Evolutionary conservation across 2,797 vertebrate species (phyloP).

Genomic region (Okamejei kenojei): DNA sequence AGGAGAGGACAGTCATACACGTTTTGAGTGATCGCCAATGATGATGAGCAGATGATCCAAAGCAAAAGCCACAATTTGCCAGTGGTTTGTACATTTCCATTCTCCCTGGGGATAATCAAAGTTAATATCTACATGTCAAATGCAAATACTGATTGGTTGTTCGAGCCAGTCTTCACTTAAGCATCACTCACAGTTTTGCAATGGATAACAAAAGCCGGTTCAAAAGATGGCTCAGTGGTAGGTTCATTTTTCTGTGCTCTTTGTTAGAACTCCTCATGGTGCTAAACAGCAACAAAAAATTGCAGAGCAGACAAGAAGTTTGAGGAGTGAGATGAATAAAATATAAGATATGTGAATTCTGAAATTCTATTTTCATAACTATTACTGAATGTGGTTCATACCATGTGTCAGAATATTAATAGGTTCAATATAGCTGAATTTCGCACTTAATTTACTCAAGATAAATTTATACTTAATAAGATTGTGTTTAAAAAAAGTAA

Average conservation of each 20-base stretch:
- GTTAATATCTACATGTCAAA: not conserved
- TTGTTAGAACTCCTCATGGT: not conserved
- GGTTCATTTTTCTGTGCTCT: not conserved
- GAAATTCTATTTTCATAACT: not conserved
- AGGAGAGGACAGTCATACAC: no score
- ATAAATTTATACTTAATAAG: not conserved
- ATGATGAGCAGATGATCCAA: no score
- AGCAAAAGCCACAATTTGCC: not conserved
- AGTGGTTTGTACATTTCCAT: not conserved
- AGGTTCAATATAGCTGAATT: not conserved
- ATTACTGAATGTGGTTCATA: not conserved
- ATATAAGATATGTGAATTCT: not conserved
- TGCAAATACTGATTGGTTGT: not conserved
- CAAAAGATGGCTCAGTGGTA: not conserved
- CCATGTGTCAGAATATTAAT: not conserved
- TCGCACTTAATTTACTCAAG: not conserved
- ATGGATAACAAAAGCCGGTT: not conserved
- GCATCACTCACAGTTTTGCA: no score
- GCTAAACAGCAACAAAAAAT: not conserved
- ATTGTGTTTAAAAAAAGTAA: no score
- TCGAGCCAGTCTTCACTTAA: no score
- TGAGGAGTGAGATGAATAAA: not conserved
- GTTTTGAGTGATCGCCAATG: no score
- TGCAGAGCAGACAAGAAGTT: not conserved
- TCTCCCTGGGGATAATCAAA: not conserved